Base-by-base conservation (phyloP, 1,140 invertebrate species). In the Heliconius hewitsoni region DNA sequence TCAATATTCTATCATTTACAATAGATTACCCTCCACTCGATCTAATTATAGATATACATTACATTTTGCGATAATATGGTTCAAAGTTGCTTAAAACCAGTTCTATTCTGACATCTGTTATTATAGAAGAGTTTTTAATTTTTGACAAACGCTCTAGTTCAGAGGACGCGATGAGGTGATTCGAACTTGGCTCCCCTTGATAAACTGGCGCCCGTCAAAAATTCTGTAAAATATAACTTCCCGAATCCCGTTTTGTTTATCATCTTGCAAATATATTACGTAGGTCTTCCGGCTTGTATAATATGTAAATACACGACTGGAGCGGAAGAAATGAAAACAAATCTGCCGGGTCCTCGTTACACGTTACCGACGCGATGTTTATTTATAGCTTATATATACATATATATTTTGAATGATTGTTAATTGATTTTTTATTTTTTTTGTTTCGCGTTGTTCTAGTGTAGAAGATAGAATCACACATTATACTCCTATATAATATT, bases 261-360 rank as follows among this genome's bases (percentile, higher is more conserved):
- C 87, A 88, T 90, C 85, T 90, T 84, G 84, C 84, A 86, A 90
- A 91, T 90, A 83, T 90, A 90, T 91, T 87, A 89, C 80, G 83
- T 78, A 91, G 84, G 83, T 84, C 85, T 91, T 90, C 90, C 86
- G 85, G 84, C 83, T 83, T 86, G 84, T 87, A 86, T 86, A 85
- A 87, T 90, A 92, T 93, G 90, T 88, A 92, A 93, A 92, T 90
- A 91, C 81, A 76, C 78, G 83, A 82, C 82, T 85, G 80, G 88
- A 87, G 85, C 86, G 87, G 87, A 91, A 90, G 84, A 81, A 90
- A 90, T 87, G 87, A 87, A 91, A 92, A 91, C 86, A 90, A 91
- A 91, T 92, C 87, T 87, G 85, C 27, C 73, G 79, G 80, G 74
- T 86, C 79, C 84, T 81, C 80, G 83, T 84, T 88, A 85, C 86